phyloP scores from a whole-genome alignment of 2,113 vertebrate genomes.

The Sylvia atricapilla region DNA sequence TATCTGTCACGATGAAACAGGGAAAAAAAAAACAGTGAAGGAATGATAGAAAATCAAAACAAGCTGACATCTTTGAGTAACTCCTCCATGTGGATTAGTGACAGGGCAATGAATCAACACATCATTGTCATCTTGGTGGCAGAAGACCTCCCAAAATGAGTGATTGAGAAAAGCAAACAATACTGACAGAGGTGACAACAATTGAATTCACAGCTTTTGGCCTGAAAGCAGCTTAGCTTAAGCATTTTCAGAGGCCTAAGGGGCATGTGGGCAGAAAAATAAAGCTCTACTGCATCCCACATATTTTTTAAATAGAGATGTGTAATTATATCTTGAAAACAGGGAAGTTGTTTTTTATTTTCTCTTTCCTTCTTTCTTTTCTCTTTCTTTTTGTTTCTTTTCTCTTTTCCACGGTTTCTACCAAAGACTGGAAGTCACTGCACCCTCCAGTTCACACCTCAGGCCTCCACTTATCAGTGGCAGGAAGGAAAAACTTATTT shows the following conservation, averaged over 20 bases:
- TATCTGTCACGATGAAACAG: neutral
- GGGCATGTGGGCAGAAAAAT: neutral
- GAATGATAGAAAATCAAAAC: neutral
- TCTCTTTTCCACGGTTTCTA: neutral
- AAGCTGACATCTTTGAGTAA: neutral
- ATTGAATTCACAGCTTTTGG: neutral
- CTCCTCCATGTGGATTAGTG: neutral
- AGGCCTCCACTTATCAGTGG: neutral
- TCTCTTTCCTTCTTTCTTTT: neutral
- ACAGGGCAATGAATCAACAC: conserved; percentile 1
- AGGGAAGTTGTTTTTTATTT: neutral
- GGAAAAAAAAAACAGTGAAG: neutral
- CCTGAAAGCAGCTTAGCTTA: neutral
- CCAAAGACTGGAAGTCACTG: neutral
- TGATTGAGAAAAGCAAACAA: neutral
- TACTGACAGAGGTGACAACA: neutral
- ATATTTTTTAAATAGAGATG: neutral
- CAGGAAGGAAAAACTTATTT: conserved; percentile 16
- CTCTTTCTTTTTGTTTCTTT: neutral
- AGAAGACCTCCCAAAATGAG: conserved; percentile 1
- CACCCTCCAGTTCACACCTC: neutral
- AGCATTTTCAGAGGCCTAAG: neutral
- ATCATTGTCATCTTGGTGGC: neutral
- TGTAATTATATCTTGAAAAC: neutral
- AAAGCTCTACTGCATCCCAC: neutral